These are phyloP conservation scores for Onthophagus taurus DNA, from an alignment of 1,140 invertebrate genomes.

Conservation along the genomic window DNA sequence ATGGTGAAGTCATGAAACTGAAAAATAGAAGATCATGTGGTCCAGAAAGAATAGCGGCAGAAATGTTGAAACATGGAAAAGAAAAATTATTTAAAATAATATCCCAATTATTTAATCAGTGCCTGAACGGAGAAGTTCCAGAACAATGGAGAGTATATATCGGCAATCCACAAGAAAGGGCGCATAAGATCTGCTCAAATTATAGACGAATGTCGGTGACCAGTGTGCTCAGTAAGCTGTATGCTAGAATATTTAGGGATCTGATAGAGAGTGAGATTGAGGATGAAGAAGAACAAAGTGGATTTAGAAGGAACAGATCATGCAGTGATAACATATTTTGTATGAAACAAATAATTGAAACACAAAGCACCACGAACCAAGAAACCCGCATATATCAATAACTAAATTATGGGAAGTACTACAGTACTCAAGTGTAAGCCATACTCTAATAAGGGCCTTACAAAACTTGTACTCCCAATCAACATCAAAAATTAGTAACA, in stretches of 20 bases:
- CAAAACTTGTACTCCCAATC: too few species aligned
- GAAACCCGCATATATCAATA: too few species aligned
- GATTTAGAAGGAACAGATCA: constrained; percentile 3
- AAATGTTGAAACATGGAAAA: not conserved
- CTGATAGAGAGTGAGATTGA: not conserved
- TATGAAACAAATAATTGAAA: constrained; percentile 9
- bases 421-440: too few species aligned
- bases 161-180: not conserved
- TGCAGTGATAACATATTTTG: constrained; percentile 6
- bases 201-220: constrained; percentile 1
- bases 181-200: not conserved
- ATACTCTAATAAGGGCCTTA: too few species aligned
- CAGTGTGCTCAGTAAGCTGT: not conserved
- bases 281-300: constrained; percentile 5
- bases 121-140: not conserved
- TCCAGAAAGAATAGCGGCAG: not conserved
- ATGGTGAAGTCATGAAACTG: not conserved
- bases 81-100: not conserved
- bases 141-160: not conserved
- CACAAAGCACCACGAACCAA: constrained; percentile 6
- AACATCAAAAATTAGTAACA: too few species aligned
- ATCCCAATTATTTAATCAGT: not conserved
- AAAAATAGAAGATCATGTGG: not conserved
- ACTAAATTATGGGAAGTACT: too few species aligned
- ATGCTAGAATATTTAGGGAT: not conserved